Evolutionary conservation across 2,888 invertebrate genomes (phyloP), one percentile per base, ranked within the genome.

Genomic region (Diplolepis rosae): DNA sequence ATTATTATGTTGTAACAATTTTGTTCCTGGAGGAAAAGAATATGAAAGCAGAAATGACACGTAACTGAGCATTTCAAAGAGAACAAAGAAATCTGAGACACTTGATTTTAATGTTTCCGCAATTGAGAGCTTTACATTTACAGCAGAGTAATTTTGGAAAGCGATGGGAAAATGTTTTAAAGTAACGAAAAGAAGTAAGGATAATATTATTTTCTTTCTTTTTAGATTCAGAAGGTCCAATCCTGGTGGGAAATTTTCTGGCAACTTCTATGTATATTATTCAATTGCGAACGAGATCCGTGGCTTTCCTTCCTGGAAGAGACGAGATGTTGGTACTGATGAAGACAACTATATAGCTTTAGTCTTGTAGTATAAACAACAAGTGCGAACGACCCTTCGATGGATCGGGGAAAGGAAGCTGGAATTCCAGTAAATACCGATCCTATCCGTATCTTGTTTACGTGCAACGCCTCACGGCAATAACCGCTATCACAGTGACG

Each of bases 351-450:
- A 50, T 5, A 51, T 51, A 51, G 51, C 4, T 51, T 27, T 51
- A 51, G 27, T 4, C 51, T 51, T 28, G 22, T 27, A n/a, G 27
- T n/a, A 27, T 28, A 51, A 68, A 52, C 35, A 61, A 65, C 56
- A 51, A 65, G 54, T 65, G 70, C 67, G 52, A 72, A 51, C 70
- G 68, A 68, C 76, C 72, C 70, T 75, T 71, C 71, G 76, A 54
- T 51, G 70, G 70, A 72, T 76, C 73, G 75, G 76, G 75, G 81
- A 82, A 80, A 81, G 77, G 77, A 52, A 77, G 70, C 72, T 67
- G 70, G 69, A 71, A 75, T 78, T 78, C 76, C 74, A 68, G 72
- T 71, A 74, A 75, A 73, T 72, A 72, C 66, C 73, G 74, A 76
- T 77, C 65, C 71, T 66, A 61, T 51, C 51, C 28, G n/a, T 51